Conservation (phyloP, 1,140 invertebrate species). For the Diuraphis noxia region DNA sequence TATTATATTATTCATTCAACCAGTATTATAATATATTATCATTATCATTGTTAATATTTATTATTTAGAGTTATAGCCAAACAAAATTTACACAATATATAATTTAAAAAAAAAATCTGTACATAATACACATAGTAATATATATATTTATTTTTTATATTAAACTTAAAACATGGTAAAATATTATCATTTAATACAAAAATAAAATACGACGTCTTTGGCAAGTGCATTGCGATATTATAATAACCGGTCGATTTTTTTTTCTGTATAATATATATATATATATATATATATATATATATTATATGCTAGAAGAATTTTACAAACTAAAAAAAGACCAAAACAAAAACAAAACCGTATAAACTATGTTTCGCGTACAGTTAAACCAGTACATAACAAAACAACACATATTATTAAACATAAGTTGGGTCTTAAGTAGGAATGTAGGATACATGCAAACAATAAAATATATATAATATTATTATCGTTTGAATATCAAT, state of each 20-base stretch:
- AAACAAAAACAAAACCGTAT: not conserved
- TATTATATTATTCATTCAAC: not conserved
- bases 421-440: not conserved
- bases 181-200: not conserved
- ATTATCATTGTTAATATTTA: not conserved
- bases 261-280: not conserved
- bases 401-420: not conserved
- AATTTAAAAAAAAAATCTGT: not conserved
- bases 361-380: not conserved
- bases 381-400: not conserved
- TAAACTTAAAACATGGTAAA: not conserved
- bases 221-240: slow-evolving; percentile 9
- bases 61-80: not conserved
- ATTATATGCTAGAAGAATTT: not conserved
- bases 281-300: not conserved
- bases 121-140: slow-evolving; percentile 30
- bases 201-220: slow-evolving; percentile 35
- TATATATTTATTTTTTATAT: not conserved
- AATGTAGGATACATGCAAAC: not conserved
- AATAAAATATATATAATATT: not conserved
- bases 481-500: not conserved
- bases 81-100: slow-evolving; percentile 13
- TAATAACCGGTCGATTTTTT: not conserved
- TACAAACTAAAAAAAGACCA: not conserved
- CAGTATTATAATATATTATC: slow-evolving; percentile 3